Evolutionary conservation across 1,140 invertebrate species (phyloP), one percentile per base, ranked within the genome.

Genomic region (Monomorium pharaonis): DNA sequence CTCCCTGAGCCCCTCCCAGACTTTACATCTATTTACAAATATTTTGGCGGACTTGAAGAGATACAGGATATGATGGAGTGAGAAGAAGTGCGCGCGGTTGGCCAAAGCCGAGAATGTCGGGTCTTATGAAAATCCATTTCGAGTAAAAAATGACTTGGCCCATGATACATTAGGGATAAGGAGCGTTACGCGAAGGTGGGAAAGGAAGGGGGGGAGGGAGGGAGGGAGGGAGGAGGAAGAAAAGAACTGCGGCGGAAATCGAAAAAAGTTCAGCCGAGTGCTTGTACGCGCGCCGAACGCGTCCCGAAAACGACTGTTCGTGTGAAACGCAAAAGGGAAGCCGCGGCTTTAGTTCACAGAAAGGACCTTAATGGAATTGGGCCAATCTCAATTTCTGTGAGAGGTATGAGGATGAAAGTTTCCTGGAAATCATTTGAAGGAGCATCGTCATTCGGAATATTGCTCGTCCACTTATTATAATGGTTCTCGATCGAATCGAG

Each of bases 11-110:
- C 91, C 93, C 93, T 91, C 90, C 93, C 89, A 92, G 91, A 93
- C 89, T 93, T 91, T 88, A 91, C 87, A 92, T 92, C 91, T 94
- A 94, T 94, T 94, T 94, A 94, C 93, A 93, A 94, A 94, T 92
- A 94, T 94, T 94, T 94, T 94, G 93, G 93, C 93, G 91, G 89
- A 88, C 42, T 85, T 76, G 72, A 76, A 21, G 84, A 75, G 89
- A 91, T 76, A 65, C 72, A 84, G 62, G 83, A 47, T 86, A 90
- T 88, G 75, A 70, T 75, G 89, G 84, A 70, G 85, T 63, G 72
- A 86, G 33, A 67, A 58, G 70, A 75, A 91, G 75, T 63, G 86
- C 69, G 54, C 78, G 78, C 65, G 89, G 90, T 65, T 80, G 62
- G 56, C 47, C 84, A 91, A 91, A 89, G 88, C 60, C 62, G 84